A percentile compares a stretch with the other conserved stretches of the same genome.
Conservation (phyloP, 2,888 invertebrate genomes). For the Ophioninae sp. region DNA sequence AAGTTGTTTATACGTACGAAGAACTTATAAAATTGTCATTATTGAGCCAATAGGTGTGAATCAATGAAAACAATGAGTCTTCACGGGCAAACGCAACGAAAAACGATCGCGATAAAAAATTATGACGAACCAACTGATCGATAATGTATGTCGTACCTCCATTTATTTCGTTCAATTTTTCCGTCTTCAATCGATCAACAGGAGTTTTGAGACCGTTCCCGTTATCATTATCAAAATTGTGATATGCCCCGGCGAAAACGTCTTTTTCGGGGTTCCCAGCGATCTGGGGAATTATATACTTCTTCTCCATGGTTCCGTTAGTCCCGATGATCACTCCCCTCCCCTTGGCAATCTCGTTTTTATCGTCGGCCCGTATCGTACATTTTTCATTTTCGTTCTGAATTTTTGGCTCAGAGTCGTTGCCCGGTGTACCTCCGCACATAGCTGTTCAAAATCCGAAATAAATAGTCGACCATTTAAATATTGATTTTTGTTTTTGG, state of each 20-base stretch:
- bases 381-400: conserved; percentile 53
- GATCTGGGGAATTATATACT: conserved; percentile 48
- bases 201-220: conserved; percentile 65
- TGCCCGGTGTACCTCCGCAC: conserved; percentile 75
- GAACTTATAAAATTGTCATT: not conserved
- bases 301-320: conserved; percentile 16
- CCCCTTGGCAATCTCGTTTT: conserved; percentile 59
- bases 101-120: not conserved
- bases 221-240: conserved; percentile 60
- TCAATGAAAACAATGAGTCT: not conserved
- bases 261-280: conserved; percentile 64
- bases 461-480: not conserved
- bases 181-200: conserved; percentile 69
- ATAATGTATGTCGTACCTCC: conserved; percentile 70
- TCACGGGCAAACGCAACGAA: not conserved
- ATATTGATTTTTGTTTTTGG: conserved; percentile 21
- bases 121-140: not conserved
- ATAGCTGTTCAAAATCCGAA: conserved; percentile 70
- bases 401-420: conserved; percentile 71
- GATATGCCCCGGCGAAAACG: conserved; percentile 65
- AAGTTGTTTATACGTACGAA: not conserved
- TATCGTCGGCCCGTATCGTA: conserved; percentile 48
- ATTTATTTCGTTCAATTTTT: conserved; percentile 72
- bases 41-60: not conserved
- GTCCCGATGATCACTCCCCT: conserved; percentile 15